A percentile compares a stretch with the other conserved stretches of the same genome.
Evolutionary conservation across 2,113 vertebrate genomes (phyloP).

Genomic region (Corynorhinus townsendii): DNA sequence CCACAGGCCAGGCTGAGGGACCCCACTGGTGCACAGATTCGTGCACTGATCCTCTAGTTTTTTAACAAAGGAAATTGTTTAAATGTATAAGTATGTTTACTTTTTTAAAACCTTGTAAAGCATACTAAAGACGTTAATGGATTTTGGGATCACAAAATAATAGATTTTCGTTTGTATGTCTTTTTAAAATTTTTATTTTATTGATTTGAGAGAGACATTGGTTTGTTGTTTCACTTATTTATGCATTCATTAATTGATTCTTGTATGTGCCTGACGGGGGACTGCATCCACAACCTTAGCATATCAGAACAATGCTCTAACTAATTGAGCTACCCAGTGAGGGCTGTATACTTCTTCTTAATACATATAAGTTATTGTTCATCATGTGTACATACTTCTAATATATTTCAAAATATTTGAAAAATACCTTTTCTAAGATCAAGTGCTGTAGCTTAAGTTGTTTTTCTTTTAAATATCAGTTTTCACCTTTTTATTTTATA

Average conservation of each 20-base stretch:
- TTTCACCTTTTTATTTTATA: background rate
- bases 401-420: background rate
- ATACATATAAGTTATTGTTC: background rate
- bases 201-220: no score
- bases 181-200: no score
- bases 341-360: background rate
- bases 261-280: background rate
- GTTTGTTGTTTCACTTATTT: background rate
- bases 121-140: background rate
- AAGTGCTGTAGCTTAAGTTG: background rate
- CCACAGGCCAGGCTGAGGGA: no score
- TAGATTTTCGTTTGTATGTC: background rate
- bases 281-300: background rate
- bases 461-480: background rate
- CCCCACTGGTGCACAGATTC: no score
- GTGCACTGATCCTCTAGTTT: background rate
- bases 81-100: background rate
- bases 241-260: background rate
- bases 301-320: background rate
- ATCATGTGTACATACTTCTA: background rate
- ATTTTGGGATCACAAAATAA: background rate
- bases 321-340: background rate
- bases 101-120: background rate
- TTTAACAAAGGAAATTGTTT: background rate
- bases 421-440: background rate